These are phyloP conservation scores for Dastarcus helophoroides DNA, from an alignment of 2,888 invertebrate genomes.

Conservation along the genomic window DNA sequence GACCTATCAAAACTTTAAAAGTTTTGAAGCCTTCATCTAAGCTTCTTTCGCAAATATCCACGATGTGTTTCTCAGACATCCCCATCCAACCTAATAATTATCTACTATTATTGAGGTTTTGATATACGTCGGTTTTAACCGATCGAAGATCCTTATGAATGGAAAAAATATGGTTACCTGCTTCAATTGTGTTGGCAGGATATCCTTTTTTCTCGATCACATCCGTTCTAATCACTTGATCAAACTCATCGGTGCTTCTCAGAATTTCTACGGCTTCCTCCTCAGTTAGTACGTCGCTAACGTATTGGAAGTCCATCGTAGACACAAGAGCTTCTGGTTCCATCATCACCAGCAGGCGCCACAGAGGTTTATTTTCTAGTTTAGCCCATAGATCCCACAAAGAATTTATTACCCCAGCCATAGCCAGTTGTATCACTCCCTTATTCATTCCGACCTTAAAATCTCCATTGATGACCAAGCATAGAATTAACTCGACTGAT, in stretches of 20 bases:
- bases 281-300: not conserved
- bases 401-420: not conserved
- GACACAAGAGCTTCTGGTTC: not conserved
- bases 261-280: not conserved
- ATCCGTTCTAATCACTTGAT: no score
- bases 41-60: not conserved
- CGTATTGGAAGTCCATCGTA: not conserved
- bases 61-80: not conserved
- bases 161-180: not conserved
- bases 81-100: not conserved
- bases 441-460: not conserved
- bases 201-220: not conserved
- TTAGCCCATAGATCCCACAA: constrained; percentile 1
- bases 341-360: not conserved
- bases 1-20: not conserved
- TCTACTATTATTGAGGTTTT: not conserved
- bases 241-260: not conserved
- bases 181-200: not conserved
- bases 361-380: not conserved
- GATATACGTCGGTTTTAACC: not conserved
- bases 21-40: not conserved
- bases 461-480: no score
- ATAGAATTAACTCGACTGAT: no score
- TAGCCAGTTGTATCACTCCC: not conserved
- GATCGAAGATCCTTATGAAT: not conserved